Evolutionary conservation across 1,140 invertebrate species (phyloP), one percentile per base, ranked within the genome.

Genomic region (Helicorthomorpha holstii): DNA sequence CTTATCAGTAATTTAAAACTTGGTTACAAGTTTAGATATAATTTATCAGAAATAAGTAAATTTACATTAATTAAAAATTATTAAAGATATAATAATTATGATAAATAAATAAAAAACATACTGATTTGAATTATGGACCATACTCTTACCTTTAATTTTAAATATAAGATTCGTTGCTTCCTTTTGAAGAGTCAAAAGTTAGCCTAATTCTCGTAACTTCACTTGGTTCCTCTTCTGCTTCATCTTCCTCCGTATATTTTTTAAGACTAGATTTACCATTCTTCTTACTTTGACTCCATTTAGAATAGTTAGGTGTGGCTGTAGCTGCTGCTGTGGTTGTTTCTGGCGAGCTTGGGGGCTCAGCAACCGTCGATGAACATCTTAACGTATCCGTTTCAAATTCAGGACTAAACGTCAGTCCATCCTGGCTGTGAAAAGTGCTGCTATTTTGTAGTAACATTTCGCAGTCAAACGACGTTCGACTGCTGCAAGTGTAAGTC

Each of bases 401-500:
- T 34, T 34, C 29, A 7, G 16, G 29, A 16, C 4, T 4, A 22
- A 4, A 7, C 7, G 51, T 44, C 25, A 24, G 44, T 3, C 50
- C 50, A 21, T 51, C 50, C 3, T 24, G 27, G 19, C 46, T 48
- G 3, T 7, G 29, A 16, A 7, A n/a, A n/a, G 38, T 25, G 19
- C 19, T 25, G 7, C 44, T 19, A 25, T 19, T 46, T 25, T 3
- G 29, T 7, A 10, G 48, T 4, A 27, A 22, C n/a, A 3, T 22
- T 16, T 10, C 22, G 27, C 51, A 47, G 16, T 44, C 45, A 47
- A 51, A 51, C 16, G 44, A 50, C 2, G 50, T 41, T 10, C 50
- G 21, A 29, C 50, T 51, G 27, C 50, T 51, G 43, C 50, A 51
- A 7, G 50, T 51, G 43, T 41, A 51, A 10, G 44, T 44, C 4